phyloP scores from a whole-genome alignment of 2,888 invertebrate species.

The Pedicia rivosa region DNA sequence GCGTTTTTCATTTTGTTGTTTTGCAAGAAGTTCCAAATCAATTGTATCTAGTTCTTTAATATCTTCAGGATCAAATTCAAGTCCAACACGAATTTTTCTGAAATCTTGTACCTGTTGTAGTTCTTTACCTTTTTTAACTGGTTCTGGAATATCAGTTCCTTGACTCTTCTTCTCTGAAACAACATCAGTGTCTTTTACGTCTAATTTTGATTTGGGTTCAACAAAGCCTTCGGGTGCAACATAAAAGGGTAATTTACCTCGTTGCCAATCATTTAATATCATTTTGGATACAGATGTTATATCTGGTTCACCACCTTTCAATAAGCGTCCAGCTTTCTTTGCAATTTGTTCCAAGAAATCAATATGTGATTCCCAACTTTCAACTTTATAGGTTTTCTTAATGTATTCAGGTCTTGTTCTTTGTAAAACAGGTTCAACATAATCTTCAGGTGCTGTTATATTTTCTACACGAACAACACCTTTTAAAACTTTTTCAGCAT shows the following conservation, averaged over 20 bases:
- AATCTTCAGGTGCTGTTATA: constrained; percentile 87
- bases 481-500: constrained; percentile 88
- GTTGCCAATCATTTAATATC: constrained; percentile 97
- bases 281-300: constrained; percentile 75
- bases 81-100: constrained; percentile 58
- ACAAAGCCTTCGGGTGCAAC: constrained; percentile 73
- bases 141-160: constrained; percentile 19
- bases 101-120: constrained; percentile 55
- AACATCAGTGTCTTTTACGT: too few relatives aligned
- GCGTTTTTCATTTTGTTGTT: constrained; percentile 27
- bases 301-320: constrained; percentile 97
- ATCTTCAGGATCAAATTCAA: constrained; percentile 48
- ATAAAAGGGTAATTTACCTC: constrained; percentile 93
- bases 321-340: constrained; percentile 67
- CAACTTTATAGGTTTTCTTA: constrained; percentile 74
- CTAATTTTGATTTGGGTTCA: constrained; percentile 31
- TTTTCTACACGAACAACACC: constrained; percentile 95
- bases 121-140: constrained; percentile 30
- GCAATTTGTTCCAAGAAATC: constrained; percentile 91
- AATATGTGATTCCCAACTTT: constrained; percentile 59
- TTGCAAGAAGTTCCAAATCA: constrained; percentile 42
- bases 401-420: constrained; percentile 83
- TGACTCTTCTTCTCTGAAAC: constrained; percentile 14
- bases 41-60: constrained; percentile 28
- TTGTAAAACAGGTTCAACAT: constrained; percentile 71